These are phyloP conservation scores for Siniperca undulata DNA, from an alignment of 2,797 vertebrate genomes.

Conservation along the genomic window DNA sequence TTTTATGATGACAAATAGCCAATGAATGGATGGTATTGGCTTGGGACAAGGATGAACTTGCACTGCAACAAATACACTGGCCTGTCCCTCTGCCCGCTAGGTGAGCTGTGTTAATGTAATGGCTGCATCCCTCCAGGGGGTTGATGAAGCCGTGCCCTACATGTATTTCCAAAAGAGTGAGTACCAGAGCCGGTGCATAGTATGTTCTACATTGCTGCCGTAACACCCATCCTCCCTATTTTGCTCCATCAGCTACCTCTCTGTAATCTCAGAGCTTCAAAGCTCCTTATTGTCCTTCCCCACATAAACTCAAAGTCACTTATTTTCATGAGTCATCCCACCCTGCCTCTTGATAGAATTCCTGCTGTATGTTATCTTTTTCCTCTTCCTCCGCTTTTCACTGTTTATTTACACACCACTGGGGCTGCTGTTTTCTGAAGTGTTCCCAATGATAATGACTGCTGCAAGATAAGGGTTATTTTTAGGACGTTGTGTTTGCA, in stretches of 20 bases:
- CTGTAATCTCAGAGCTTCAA: conserved; percentile 81
- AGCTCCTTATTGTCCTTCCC: conserved; percentile 82
- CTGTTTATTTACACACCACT: conserved; percentile 82
- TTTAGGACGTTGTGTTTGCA: conserved; percentile 83
- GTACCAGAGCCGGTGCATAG: conserved; percentile 62
- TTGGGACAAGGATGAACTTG: conserved; percentile 70
- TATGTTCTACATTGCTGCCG: conserved; percentile 65
- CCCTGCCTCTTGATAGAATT: conserved; percentile 79
- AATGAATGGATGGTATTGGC: conserved; percentile 49
- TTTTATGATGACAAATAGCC: conserved; percentile 57
- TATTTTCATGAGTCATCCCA: conserved; percentile 83
- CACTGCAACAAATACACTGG: conserved; percentile 65
- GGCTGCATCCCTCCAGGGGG: conserved; percentile 71
- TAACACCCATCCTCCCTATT: conserved; percentile 60
- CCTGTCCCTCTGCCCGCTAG: conserved; percentile 70
- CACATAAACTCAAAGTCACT: conserved; percentile 82
- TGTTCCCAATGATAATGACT: conserved; percentile 84
- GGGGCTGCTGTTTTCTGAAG: conserved; percentile 83
- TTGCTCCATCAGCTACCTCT: conserved; percentile 77
- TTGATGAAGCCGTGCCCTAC: conserved; percentile 78
- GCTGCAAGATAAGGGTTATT: conserved; percentile 84
- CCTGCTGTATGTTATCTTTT: conserved; percentile 78
- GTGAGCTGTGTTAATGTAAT: conserved; percentile 80
- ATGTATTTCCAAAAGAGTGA: conserved; percentile 79
- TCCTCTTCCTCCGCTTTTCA: conserved; percentile 68